These are phyloP conservation scores for Odontomachus brunneus DNA, from an alignment of 1,140 invertebrate species.

Conservation along the genomic window DNA sequence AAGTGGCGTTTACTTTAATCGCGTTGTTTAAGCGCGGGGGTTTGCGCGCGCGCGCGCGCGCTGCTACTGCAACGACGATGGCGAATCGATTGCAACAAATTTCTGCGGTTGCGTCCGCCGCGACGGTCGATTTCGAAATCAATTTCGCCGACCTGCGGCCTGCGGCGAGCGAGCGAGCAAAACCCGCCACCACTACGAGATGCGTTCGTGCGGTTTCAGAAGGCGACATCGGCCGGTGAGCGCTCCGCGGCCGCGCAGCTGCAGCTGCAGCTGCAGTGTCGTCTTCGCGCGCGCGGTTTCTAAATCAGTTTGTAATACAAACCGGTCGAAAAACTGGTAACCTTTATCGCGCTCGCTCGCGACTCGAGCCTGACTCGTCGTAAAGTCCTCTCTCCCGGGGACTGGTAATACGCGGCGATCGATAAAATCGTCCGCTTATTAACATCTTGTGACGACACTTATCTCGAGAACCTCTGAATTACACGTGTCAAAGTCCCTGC, in stretches of 20 bases:
- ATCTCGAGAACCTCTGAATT: not conserved
- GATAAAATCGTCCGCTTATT: not conserved
- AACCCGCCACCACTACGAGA: constrained; percentile 13
- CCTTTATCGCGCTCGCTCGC: not conserved
- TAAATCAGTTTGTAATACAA: constrained; percentile 27
- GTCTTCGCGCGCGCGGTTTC: not conserved
- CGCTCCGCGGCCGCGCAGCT: not conserved
- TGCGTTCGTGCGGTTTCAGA: constrained; percentile 50
- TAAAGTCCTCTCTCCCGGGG: not conserved
- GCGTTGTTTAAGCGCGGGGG: constrained; percentile 13
- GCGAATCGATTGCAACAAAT: constrained; percentile 59
- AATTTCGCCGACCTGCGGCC: constrained; percentile 36
- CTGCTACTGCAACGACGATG: not conserved
- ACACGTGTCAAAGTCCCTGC: not conserved
- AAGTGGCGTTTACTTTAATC: constrained; percentile 53
- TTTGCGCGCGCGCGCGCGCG: no score
- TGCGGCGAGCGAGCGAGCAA: constrained; percentile 31
- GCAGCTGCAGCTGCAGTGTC: constrained; percentile 5
- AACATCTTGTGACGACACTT: constrained; percentile 39
- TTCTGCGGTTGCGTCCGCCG: constrained; percentile 58
- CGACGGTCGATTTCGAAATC: constrained; percentile 63
- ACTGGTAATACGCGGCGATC: no score
- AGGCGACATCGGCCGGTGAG: constrained; percentile 30
- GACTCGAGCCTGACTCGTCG: not conserved
- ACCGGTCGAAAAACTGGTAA: constrained; percentile 6